Conservation (phyloP, 1,140 invertebrate genomes). For the Homalodisca vitripennis region DNA sequence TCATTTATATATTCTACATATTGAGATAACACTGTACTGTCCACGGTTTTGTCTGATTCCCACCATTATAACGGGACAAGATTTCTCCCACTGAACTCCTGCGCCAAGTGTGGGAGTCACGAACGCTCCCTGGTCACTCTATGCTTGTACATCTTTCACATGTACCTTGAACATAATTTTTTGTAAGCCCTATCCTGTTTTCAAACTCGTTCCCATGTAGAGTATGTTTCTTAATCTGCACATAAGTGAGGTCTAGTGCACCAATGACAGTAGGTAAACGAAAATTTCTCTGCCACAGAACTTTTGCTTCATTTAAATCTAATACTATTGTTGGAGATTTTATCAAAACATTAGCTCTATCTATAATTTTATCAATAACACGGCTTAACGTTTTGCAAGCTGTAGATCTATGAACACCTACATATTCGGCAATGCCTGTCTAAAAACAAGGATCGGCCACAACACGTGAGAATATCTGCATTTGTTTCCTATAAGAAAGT, state of each 20-base stretch:
- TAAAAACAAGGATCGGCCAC: too few species aligned
- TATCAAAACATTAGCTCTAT: conserved; percentile 6
- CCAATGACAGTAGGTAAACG: conserved; percentile 14
- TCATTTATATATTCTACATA: too few species aligned
- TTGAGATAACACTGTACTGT: too few species aligned
- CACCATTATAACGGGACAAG: background rate
- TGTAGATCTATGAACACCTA: too few species aligned
- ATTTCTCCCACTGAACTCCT: background rate
- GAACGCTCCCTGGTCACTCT: conserved; percentile 21
- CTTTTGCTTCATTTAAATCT: conserved; percentile 7
- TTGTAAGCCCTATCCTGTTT: conserved; percentile 6
- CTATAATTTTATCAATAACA: too few species aligned
- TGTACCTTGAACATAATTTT: conserved; percentile 3
- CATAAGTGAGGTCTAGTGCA: background rate
- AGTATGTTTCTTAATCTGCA: background rate
- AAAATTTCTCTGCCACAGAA: background rate
- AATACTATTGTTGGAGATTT: background rate
- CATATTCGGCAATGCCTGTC: too few species aligned
- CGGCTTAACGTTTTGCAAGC: too few species aligned
- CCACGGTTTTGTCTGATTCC: too few species aligned
- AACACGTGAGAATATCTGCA: too few species aligned
- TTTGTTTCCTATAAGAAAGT: too few species aligned
- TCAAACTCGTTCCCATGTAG: conserved; percentile 9
- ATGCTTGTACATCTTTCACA: conserved; percentile 20
- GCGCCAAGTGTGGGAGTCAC: background rate